These are phyloP conservation scores for Neostethus bicornis DNA, from an alignment of 2,797 vertebrate genomes.

Conservation along the genomic window DNA sequence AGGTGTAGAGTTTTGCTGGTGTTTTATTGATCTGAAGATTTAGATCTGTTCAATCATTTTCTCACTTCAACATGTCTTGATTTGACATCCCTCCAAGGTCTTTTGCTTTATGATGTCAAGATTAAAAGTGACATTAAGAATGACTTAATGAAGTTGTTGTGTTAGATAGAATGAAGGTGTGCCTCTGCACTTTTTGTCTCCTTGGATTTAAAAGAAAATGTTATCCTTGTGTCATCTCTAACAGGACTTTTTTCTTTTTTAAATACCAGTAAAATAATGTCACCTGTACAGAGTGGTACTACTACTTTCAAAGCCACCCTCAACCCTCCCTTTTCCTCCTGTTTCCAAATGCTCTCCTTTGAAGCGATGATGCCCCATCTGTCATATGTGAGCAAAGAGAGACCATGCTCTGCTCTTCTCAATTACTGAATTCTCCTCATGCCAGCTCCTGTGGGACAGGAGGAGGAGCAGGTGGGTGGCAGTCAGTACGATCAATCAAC, in stretches of 20 bases:
- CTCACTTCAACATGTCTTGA: background rate
- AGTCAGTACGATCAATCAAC: slow-evolving; percentile 82
- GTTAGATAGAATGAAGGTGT: slow-evolving; percentile 26
- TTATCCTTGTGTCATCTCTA: background rate
- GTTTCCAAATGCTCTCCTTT: slow-evolving; percentile 93
- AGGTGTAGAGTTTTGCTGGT: slow-evolving; percentile 13
- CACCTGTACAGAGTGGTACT: slow-evolving; percentile 90
- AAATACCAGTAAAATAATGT: too few relatives aligned
- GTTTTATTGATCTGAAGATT: background rate
- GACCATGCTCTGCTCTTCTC: slow-evolving; percentile 95
- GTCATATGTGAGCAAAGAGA: slow-evolving; percentile 95
- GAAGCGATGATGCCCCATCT: slow-evolving; percentile 99
- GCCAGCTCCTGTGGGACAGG: slow-evolving; percentile 93
- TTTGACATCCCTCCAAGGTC: slow-evolving; percentile 5
- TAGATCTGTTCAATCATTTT: slow-evolving; percentile 7
- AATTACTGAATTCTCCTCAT: slow-evolving; percentile 93
- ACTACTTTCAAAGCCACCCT: slow-evolving; percentile 72
- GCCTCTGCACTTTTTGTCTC: slow-evolving; percentile 2
- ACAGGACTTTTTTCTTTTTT: background rate
- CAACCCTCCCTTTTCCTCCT: slow-evolving; percentile 80
- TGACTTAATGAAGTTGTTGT: slow-evolving; percentile 28
- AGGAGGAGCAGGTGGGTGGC: slow-evolving; percentile 91
- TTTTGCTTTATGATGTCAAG: accelerated
- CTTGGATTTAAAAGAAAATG: background rate
- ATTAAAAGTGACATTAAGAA: background rate